These are phyloP conservation scores for Exocentrus adspersus DNA, from an alignment of 2,888 invertebrate genomes.

Conservation along the genomic window DNA sequence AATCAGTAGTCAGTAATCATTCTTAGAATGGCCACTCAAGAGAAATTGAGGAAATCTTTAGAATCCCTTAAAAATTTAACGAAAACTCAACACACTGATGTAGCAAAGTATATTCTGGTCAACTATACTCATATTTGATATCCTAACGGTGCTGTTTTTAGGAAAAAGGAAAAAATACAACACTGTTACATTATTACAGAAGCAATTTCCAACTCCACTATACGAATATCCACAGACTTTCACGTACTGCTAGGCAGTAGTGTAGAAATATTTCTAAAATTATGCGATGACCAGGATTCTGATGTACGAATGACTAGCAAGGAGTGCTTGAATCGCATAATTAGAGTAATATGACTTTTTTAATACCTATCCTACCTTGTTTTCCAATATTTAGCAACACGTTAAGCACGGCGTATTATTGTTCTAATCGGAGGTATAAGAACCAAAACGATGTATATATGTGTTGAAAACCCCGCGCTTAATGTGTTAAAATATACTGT, in stretches of 20 bases:
- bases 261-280: conserved; percentile 75
- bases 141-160: conserved; percentile 57
- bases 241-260: conserved; percentile 74
- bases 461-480: too few relatives aligned
- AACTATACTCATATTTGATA: conserved; percentile 7
- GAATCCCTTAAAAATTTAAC: conserved; percentile 55
- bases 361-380: not conserved
- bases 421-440: too few relatives aligned
- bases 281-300: conserved; percentile 81
- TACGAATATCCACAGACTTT: conserved; percentile 71
- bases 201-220: conserved; percentile 72
- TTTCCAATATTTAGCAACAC: too few relatives aligned
- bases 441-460: too few relatives aligned
- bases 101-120: conserved; percentile 40
- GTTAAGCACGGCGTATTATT: too few relatives aligned
- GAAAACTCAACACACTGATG: conserved; percentile 48
- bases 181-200: conserved; percentile 79
- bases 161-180: conserved; percentile 80
- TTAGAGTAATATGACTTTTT: conserved; percentile 64
- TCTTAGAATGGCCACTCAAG: conserved; percentile 62
- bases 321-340: conserved; percentile 82
- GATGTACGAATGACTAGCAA: conserved; percentile 84
- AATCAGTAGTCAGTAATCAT: too few relatives aligned
- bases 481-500: too few relatives aligned
- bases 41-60: conserved; percentile 61